A percentile compares a stretch with the other conserved stretches of the same genome.
These are phyloP conservation scores for Malurus elegans DNA, from an alignment of 2,113 vertebrate genomes.

Conservation along the genomic window DNA sequence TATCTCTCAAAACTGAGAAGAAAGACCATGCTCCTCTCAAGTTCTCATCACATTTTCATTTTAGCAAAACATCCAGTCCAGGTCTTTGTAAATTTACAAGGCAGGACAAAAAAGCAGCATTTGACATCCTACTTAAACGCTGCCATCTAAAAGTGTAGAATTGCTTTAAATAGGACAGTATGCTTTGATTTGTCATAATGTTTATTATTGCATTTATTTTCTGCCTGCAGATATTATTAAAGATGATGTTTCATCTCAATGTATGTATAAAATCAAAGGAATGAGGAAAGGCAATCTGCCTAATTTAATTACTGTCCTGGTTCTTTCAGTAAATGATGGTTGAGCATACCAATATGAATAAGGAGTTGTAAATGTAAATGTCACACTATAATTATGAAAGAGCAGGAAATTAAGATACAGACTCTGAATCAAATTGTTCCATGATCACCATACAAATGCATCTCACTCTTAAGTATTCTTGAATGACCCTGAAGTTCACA, in stretches of 20 bases:
- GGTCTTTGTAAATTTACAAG: neutral
- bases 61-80: neutral
- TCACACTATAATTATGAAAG: slow-evolving; percentile 43
- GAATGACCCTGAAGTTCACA: neutral
- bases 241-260: slow-evolving; percentile 53
- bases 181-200: slow-evolving; percentile 49
- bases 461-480: slow-evolving; percentile 15
- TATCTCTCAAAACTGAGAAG: neutral
- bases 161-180: slow-evolving; percentile 18
- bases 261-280: slow-evolving; percentile 54
- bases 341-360: slow-evolving; percentile 45
- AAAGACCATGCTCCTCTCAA: neutral
- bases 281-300: slow-evolving; percentile 14
- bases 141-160: neutral
- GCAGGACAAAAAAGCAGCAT: neutral
- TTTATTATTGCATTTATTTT: slow-evolving; percentile 54
- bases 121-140: slow-evolving; percentile 21
- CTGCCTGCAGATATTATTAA: slow-evolving; percentile 35
- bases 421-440: slow-evolving; percentile 52
- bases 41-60: neutral
- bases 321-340: slow-evolving; percentile 52
- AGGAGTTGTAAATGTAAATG: slow-evolving; percentile 37
- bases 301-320: slow-evolving; percentile 63
- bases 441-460: slow-evolving; percentile 20
- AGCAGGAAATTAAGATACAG: slow-evolving; percentile 48